phyloP scores from a whole-genome alignment of 2,888 invertebrate species.

The Drosophila barbarae region DNA sequence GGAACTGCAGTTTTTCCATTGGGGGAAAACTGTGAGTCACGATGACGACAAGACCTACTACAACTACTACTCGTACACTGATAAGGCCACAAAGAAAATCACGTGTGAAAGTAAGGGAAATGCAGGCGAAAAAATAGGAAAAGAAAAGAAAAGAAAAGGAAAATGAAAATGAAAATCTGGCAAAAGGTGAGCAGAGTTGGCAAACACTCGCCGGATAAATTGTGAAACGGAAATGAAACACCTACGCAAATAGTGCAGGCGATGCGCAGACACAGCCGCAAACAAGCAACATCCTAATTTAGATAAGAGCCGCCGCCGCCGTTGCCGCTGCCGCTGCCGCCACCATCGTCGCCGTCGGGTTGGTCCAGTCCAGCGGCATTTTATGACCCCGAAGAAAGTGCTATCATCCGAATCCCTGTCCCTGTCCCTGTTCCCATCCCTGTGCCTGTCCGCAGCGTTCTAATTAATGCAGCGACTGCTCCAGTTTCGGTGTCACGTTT shows the following conservation, averaged over 20 bases:
- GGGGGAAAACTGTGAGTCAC: constrained; percentile 52
- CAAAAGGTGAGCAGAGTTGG: constrained; percentile 52
- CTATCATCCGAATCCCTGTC: constrained; percentile 22
- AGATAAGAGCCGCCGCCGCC: constrained; percentile 68
- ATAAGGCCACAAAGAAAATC: constrained; percentile 62
- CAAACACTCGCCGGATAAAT: constrained; percentile 68
- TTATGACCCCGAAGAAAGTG: constrained; percentile 64
- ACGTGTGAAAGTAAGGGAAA: constrained; percentile 57
- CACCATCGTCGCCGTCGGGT: constrained; percentile 15
- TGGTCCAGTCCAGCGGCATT: constrained; percentile 31
- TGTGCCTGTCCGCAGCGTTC: constrained; percentile 56
- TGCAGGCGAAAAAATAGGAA: not conserved
- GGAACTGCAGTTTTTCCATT: constrained; percentile 54
- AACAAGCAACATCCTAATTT: constrained; percentile 75
- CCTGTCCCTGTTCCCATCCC: constrained; percentile 6
- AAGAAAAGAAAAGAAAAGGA: constrained; percentile 28
- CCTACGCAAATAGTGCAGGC: constrained; percentile 75
- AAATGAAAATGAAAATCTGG: constrained; percentile 30
- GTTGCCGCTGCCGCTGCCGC: constrained; percentile 13
- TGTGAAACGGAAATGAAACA: constrained; percentile 77
- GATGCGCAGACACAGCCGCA: constrained; percentile 72
- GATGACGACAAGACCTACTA: constrained; percentile 26
- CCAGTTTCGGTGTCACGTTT: constrained; percentile 66
- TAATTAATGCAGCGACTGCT: constrained; percentile 69
- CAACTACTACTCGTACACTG: constrained; percentile 30